phyloP scores from a whole-genome alignment of 1,140 invertebrate species.

The Myzus persicae region DNA sequence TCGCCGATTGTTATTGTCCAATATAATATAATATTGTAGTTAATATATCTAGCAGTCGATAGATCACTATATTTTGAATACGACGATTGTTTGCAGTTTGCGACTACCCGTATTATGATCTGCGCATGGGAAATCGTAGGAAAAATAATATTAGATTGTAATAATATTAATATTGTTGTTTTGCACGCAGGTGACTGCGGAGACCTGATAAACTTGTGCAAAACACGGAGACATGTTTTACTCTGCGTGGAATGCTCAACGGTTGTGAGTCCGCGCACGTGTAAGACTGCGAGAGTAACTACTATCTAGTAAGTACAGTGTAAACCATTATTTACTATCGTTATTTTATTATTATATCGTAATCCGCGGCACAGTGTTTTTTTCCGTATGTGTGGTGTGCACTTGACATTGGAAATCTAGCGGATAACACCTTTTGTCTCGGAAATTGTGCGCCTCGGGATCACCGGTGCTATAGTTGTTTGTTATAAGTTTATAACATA shows the following conservation, averaged over 20 bases:
- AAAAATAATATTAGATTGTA: not conserved
- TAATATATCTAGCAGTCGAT: not conserved
- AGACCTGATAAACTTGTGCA: not conserved
- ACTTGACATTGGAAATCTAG: not conserved
- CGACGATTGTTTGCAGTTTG: not conserved
- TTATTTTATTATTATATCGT: not conserved
- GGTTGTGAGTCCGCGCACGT: not conserved
- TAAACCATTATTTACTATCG: not conserved
- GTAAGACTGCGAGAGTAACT: not conserved
- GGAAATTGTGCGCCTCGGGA: conserved; percentile 8
- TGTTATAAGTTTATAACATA: too few relatives aligned
- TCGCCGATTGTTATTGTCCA: not conserved
- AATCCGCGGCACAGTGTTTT: not conserved
- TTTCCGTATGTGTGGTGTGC: not conserved
- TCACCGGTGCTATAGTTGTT: not conserved
- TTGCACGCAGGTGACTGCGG: not conserved
- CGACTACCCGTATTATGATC: not conserved
- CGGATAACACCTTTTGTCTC: conserved; percentile 29
- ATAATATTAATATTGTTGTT: not conserved
- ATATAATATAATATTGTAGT: not conserved
- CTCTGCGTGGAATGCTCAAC: not conserved
- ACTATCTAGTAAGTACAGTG: not conserved
- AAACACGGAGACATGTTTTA: not conserved
- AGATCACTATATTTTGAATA: not conserved
- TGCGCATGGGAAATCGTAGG: not conserved